Conservation (phyloP, 2,113 vertebrate genomes). For the Ptilorrhoa leucosticta region DNA sequence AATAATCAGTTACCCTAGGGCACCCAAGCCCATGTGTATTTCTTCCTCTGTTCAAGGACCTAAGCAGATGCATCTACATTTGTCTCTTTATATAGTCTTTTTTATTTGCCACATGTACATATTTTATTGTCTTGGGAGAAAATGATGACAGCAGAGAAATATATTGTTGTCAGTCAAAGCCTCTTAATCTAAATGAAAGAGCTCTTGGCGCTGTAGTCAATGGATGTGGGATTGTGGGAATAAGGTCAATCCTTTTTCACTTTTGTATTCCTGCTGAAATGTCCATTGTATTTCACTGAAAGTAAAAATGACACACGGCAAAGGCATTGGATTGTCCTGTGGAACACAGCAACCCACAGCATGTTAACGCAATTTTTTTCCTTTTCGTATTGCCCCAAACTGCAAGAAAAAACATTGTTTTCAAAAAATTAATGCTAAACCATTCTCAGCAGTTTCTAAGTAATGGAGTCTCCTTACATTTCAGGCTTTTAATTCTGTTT, state of each 20-base stretch:
- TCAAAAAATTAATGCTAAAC: not conserved
- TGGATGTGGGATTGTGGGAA: not conserved
- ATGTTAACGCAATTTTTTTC: not conserved
- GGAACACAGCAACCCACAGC: not conserved
- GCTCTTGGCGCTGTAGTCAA: not conserved
- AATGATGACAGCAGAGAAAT: slow-evolving; percentile 18
- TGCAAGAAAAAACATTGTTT: slow-evolving; percentile 1
- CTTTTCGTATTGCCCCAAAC: not conserved
- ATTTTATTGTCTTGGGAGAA: slow-evolving; percentile 19
- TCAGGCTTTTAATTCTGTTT: slow-evolving; percentile 23
- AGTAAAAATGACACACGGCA: slow-evolving; percentile 35
- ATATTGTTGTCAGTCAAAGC: slow-evolving; percentile 11
- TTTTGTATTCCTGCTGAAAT: slow-evolving; percentile 46
- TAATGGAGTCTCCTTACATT: not conserved
- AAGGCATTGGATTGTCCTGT: not conserved
- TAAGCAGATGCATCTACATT: not conserved
- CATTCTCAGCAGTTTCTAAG: slow-evolving; percentile 22
- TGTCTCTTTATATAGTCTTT: not conserved
- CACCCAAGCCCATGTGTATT: not conserved
- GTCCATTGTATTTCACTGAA: slow-evolving; percentile 39
- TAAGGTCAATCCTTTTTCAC: slow-evolving; percentile 22
- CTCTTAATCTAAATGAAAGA: slow-evolving; percentile 41
- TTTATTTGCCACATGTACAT: slow-evolving; percentile 17
- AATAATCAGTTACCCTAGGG: not conserved
- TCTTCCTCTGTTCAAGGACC: not conserved